Evolutionary conservation across 2,888 invertebrate genomes (phyloP), one percentile per base, ranked within the genome.

Genomic region (Tinea semifulvella): DNA sequence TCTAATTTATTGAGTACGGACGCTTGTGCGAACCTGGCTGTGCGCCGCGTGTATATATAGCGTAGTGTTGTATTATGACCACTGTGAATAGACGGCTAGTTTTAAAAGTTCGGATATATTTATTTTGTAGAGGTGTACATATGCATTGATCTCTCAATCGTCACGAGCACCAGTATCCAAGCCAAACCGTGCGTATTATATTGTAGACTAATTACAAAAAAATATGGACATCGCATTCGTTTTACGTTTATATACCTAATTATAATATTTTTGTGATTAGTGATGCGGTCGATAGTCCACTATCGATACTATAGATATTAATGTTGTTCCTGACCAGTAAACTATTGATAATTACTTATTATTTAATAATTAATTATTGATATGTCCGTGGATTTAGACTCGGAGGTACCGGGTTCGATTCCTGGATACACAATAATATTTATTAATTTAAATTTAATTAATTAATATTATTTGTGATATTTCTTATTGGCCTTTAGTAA

Each of bases 1-100:
- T 14, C 56, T 70, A 71, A 74, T 72, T 73, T 74, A 74, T 73
- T 68, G 58, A 60, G 63, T 60, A 66, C 66, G 74, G 76, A 79
- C 79, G 76, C 77, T 76, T 56, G 60, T 67, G 79, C 77, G 77
- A 73, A 63, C 58, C 58, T 65, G 79, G 79, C 79, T 80, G 79
- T 79, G 79, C 73, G 75, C 79, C 77, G 73, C 68, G 67, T 80
- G 79, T 80, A 79, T 61, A 80, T 79, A 77, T 77, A 80, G 74
- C 61, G 62, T 31, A 68, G 13, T 44, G 39, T 65, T 77, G 79
- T 77, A 79, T 73, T 77, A 71, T 77, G 77, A 79, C 76, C 56
- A 61, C 61, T 79, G 77, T 79, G 42, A 35, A 79, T 77, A 80
- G 70, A 76, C 70, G 70, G 73, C 71, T 77, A 79, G 72, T 52